Conservation (phyloP, 2,888 invertebrate genomes). For the Aproaerema taeniolella region DNA sequence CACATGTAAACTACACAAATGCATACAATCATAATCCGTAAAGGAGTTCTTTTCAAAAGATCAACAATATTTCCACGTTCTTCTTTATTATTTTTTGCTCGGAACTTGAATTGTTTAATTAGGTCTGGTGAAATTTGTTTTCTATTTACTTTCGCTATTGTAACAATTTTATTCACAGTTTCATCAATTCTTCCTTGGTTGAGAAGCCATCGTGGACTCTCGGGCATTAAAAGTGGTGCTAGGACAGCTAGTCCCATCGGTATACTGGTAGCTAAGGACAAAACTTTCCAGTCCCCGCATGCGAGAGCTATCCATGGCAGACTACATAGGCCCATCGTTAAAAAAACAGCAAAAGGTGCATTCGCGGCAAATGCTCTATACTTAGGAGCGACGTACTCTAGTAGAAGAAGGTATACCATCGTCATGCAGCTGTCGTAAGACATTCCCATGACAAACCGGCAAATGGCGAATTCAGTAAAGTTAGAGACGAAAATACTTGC, state of each 20-base stretch:
- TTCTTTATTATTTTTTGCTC: conserved; percentile 21
- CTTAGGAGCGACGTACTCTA: conserved; percentile 54
- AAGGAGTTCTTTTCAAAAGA: conserved; percentile 35
- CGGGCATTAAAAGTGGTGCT: conserved; percentile 46
- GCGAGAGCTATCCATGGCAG: conserved; percentile 54
- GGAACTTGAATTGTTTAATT: conserved; percentile 40
- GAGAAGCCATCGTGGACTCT: conserved; percentile 56
- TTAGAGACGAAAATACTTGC: conserved; percentile 42
- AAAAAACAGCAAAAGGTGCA: conserved; percentile 49
- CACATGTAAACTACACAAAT: conserved; percentile 45
- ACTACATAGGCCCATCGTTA: conserved; percentile 30
- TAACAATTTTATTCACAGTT: conserved; percentile 37
- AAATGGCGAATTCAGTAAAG: conserved; percentile 40
- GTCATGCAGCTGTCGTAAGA: conserved; percentile 58
- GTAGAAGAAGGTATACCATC: conserved; percentile 46
- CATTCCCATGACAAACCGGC: conserved; percentile 53
- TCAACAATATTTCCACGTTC: conserved; percentile 31
- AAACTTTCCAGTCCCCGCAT: conserved; percentile 48
- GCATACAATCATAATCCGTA: conserved; percentile 41
- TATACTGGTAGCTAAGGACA: conserved; percentile 46
- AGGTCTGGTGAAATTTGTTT: conserved; percentile 36
- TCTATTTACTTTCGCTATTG: conserved; percentile 42
- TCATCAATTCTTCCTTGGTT: conserved; percentile 47
- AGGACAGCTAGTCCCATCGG: conserved; percentile 43
- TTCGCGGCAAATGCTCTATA: conserved; percentile 52